Evolutionary conservation across 1,140 invertebrate species (phyloP).

Genomic region (Temnothorax longispinosus): DNA sequence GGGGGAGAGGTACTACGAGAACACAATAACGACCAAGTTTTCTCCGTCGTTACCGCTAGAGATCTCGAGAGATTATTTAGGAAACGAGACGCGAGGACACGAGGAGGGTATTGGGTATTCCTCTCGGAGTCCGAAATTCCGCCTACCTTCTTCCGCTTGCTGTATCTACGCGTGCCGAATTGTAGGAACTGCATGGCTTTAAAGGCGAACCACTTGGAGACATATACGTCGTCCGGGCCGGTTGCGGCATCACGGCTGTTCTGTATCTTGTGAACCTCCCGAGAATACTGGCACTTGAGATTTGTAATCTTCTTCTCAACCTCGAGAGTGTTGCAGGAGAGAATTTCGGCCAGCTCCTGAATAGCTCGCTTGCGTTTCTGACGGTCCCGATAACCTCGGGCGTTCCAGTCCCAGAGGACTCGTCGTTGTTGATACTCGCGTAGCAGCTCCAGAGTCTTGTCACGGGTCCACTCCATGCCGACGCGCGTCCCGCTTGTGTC

Average conservation of each 20-base stretch:
- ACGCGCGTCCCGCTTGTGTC: conserved; percentile 52
- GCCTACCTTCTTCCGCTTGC: conserved; percentile 76
- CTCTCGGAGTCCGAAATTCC: background rate
- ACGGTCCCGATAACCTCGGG: conserved; percentile 84
- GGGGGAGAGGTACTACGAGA: no score
- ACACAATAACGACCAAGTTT: no score
- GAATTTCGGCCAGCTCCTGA: conserved; percentile 84
- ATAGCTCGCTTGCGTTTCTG: conserved; percentile 83
- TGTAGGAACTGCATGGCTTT: conserved; percentile 78
- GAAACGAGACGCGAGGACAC: no score
- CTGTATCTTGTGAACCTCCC: conserved; percentile 85
- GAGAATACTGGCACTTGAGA: conserved; percentile 84
- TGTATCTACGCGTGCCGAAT: conserved; percentile 76
- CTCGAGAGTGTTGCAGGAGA: conserved; percentile 84
- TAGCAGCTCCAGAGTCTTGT: conserved; percentile 84
- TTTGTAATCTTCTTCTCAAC: conserved; percentile 86
- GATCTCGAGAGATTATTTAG: background rate
- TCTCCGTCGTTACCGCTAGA: no score
- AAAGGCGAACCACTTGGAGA: conserved; percentile 79
- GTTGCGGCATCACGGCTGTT: conserved; percentile 71
- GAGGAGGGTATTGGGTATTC: background rate
- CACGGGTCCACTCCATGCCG: conserved; percentile 86
- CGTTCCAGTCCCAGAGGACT: conserved; percentile 85
- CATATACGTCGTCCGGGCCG: conserved; percentile 75
- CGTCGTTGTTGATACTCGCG: conserved; percentile 85